Percentiles rank a stretch among this genome's conserved stretches.
These are phyloP conservation scores for Gymnocheta viridis DNA, from an alignment of 2,888 invertebrate species.

Conservation along the genomic window DNA sequence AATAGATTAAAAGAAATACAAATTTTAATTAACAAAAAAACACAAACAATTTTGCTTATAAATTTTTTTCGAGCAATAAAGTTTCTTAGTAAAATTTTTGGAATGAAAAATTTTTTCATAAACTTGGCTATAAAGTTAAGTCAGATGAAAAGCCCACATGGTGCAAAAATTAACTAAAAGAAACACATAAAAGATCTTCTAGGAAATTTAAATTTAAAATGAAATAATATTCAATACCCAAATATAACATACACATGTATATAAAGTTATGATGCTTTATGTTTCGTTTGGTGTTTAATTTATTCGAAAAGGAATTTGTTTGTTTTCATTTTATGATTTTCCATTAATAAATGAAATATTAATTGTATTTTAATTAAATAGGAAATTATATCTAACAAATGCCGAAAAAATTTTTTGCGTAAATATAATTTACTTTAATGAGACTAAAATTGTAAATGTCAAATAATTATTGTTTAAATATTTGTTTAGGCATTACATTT, in stretches of 20 bases:
- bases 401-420: not conserved
- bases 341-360: not conserved
- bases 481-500: no score
- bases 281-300: not conserved
- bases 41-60: constrained; percentile 1
- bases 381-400: not conserved
- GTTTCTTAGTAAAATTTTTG: not conserved
- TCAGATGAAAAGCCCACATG: not conserved
- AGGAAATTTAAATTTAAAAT: constrained; percentile 1
- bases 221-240: not conserved
- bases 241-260: not conserved
- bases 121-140: not conserved
- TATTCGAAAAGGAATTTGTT: not conserved
- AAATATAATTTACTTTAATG: not conserved
- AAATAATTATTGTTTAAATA: no score
- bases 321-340: constrained; percentile 40
- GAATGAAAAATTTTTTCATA: constrained; percentile 3
- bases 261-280: not conserved
- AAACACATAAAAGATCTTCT: not conserved
- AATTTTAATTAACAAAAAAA: not conserved
- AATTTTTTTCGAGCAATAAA: constrained; percentile 5
- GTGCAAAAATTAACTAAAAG: not conserved
- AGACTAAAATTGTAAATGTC: no score
- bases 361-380: not conserved
- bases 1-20: not conserved